Evolutionary conservation across 2,888 invertebrate genomes (phyloP).

Genomic region (Chelonus formosanus): DNA sequence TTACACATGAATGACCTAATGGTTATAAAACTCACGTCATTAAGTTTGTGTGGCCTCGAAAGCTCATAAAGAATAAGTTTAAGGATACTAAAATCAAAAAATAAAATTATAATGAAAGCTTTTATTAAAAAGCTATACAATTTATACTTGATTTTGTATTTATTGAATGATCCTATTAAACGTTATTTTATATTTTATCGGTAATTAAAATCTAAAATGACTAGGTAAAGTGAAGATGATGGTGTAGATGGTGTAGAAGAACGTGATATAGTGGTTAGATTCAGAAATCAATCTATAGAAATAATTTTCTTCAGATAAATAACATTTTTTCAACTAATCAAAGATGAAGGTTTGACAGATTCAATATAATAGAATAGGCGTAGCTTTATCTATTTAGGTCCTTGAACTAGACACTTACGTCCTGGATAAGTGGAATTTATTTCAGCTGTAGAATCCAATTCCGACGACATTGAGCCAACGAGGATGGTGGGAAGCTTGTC

Average conservation of each 20-base stretch:
- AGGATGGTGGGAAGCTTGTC: slow-evolving; percentile 48
- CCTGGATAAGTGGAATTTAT: slow-evolving; percentile 58
- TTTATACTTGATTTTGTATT: no score
- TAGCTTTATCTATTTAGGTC: slow-evolving; percentile 5
- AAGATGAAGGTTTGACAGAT: slow-evolving; percentile 5
- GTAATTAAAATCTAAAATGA: no score
- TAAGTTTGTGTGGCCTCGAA: not conserved
- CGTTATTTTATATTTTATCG: no score
- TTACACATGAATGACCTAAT: slow-evolving; percentile 3
- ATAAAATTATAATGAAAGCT: not conserved
- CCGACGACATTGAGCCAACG: slow-evolving; percentile 52
- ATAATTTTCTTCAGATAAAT: no score
- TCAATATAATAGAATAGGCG: slow-evolving; percentile 13
- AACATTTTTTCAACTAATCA: not conserved
- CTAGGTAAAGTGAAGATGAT: no score
- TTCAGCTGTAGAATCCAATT: slow-evolving; percentile 51
- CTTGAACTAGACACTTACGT: slow-evolving; percentile 40
- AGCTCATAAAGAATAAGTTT: not conserved
- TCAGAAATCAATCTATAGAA: no score
- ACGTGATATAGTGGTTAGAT: no score
- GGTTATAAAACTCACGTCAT: slow-evolving; percentile 6
- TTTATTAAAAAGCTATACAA: no score
- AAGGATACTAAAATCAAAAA: not conserved
- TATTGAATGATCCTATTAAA: no score
- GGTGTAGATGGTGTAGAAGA: no score